Evolutionary conservation across 2,113 vertebrate species (phyloP).

Genomic region (Sturnira hondurensis): DNA sequence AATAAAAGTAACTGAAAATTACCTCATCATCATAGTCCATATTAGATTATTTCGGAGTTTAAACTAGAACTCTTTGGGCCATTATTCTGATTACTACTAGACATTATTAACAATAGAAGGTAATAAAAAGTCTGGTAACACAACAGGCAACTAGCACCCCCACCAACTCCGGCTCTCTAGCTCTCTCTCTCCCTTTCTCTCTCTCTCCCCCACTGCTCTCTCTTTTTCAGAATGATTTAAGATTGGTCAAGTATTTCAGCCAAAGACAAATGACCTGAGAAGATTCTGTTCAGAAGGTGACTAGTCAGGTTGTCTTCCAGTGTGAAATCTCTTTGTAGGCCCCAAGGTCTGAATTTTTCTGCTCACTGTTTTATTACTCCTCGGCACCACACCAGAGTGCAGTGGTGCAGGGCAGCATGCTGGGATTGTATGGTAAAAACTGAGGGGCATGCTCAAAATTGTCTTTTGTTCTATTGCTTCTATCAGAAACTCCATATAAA

Average conservation of each 20-base stretch:
- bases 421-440: background rate
- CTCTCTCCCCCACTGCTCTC: rapidly evolving
- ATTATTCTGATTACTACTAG: background rate
- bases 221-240: background rate
- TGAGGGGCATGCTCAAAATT: background rate
- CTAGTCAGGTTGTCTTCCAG: background rate
- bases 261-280: background rate
- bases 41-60: background rate
- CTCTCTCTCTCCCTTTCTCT: background rate
- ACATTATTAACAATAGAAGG: background rate
- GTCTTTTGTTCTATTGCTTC: background rate
- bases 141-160: background rate
- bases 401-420: background rate
- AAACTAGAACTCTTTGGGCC: background rate
- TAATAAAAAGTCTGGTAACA: background rate
- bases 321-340: background rate
- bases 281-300: background rate
- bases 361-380: background rate
- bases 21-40: background rate
- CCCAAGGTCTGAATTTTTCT: background rate
- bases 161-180: rapidly evolving
- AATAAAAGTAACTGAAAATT: background rate
- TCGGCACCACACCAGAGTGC: background rate
- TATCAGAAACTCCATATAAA: background rate
- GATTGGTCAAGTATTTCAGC: background rate